phyloP scores from a whole-genome alignment of 2,888 invertebrate genomes.

The Agrilus cyanescens region DNA sequence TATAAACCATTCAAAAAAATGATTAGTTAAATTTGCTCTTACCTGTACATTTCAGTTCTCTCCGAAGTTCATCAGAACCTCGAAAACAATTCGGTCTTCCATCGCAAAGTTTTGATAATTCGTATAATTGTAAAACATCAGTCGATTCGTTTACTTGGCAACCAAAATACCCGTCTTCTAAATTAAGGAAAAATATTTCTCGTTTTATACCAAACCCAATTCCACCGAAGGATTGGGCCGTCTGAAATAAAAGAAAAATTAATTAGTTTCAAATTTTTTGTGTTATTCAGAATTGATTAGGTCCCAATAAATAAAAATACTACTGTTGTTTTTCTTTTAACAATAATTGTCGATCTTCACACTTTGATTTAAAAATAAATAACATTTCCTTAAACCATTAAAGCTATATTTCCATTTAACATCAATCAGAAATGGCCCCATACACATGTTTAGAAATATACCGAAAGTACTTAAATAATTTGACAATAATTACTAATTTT shows the following conservation, averaged over 20 bases:
- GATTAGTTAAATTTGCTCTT: constrained; percentile 31
- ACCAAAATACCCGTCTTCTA: constrained; percentile 95
- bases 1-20: neutral
- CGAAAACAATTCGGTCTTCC: constrained; percentile 80
- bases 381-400: too few relatives aligned
- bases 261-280: too few relatives aligned
- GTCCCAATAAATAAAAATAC: too few relatives aligned
- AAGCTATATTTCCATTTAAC: too few relatives aligned
- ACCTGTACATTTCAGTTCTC: constrained; percentile 91
- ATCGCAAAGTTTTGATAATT: constrained; percentile 90
- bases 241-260: constrained; percentile 39
- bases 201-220: constrained; percentile 74
- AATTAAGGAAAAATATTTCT: constrained; percentile 92
- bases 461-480: too few relatives aligned
- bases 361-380: too few relatives aligned
- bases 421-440: too few relatives aligned
- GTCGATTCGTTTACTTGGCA: constrained; percentile 95
- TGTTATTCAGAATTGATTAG: too few relatives aligned
- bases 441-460: too few relatives aligned
- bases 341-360: too few relatives aligned
- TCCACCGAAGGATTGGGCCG: constrained; percentile 69
- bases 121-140: constrained; percentile 88
- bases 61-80: constrained; percentile 81
- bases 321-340: too few relatives aligned
- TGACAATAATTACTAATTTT: too few relatives aligned